These are phyloP conservation scores for Agrochola litura DNA, from an alignment of 2,888 invertebrate genomes.

Conservation along the genomic window DNA sequence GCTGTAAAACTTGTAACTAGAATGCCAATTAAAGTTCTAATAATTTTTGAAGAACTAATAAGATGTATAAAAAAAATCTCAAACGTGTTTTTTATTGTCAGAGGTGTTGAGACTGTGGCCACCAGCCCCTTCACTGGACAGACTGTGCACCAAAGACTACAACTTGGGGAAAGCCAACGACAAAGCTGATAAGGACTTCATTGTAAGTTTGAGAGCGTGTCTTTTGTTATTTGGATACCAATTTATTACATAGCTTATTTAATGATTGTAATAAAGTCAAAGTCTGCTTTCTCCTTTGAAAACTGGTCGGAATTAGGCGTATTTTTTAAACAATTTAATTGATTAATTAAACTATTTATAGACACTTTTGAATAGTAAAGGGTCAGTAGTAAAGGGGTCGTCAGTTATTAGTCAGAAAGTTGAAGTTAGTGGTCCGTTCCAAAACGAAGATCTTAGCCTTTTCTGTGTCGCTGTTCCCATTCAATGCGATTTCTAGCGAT, in stretches of 20 bases:
- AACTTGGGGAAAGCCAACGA: conserved; percentile 79
- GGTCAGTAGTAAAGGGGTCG: too few relatives aligned
- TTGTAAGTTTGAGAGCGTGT: conserved; percentile 69
- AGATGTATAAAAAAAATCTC: neutral
- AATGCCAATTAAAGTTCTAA: neutral
- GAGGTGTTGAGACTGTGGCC: conserved; percentile 88
- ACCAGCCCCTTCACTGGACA: conserved; percentile 80
- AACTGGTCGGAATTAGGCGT: neutral
- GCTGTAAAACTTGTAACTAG: neutral
- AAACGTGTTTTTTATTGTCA: conserved; percentile 42
- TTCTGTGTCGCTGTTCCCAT: too few relatives aligned
- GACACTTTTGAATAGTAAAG: too few relatives aligned
- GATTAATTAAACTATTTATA: neutral
- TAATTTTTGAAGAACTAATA: neutral
- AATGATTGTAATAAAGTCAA: neutral
- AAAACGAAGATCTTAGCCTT: neutral
- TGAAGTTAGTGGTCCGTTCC: neutral
- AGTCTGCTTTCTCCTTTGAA: neutral
- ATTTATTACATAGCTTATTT: neutral
- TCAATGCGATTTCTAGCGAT: neutral
- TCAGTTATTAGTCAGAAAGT: neutral
- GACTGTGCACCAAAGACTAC: conserved; percentile 88
- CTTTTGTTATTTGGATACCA: neutral
- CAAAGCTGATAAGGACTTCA: conserved; percentile 72
- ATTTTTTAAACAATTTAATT: neutral